Evolutionary conservation across 1,140 invertebrate genomes (phyloP).

Genomic region (Anastrepha obliqua): DNA sequence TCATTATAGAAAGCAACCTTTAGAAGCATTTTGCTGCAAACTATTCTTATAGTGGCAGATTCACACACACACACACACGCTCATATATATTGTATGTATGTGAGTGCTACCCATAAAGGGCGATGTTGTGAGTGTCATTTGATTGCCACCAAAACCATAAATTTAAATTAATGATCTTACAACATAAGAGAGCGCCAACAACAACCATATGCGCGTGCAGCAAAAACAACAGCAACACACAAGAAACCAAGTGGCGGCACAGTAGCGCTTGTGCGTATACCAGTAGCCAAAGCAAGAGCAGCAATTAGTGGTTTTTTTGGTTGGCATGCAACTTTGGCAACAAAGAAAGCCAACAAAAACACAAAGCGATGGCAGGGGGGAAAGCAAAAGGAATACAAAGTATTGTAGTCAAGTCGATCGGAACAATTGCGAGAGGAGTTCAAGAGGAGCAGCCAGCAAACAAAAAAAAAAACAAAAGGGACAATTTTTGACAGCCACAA

Average conservation of each 20-base stretch:
- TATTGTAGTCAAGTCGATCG: conserved; percentile 43
- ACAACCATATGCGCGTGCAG: not conserved
- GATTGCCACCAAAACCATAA: conserved; percentile 44
- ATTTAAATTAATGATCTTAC: conserved; percentile 52
- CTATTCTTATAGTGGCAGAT: no score
- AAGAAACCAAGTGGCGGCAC: not conserved
- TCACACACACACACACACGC: no score
- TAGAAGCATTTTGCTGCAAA: no score
- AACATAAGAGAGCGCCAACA: not conserved
- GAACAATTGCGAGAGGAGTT: not conserved
- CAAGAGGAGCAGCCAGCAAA: not conserved
- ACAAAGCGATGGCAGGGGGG: not conserved
- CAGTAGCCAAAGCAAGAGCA: conserved; percentile 6
- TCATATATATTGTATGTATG: not conserved
- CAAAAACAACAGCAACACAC: not conserved
- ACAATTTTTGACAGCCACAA: conserved; percentile 29
- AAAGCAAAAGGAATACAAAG: not conserved
- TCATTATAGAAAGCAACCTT: no score
- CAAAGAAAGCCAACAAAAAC: conserved; percentile 20
- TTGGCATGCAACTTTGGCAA: conserved; percentile 31
- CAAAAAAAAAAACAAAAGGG: not conserved
- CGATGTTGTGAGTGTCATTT: conserved; percentile 19
- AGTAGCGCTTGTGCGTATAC: not conserved
- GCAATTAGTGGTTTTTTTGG: conserved; percentile 52
- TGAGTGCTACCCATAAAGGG: not conserved